A percentile compares a stretch with the other conserved stretches of the same genome.
These are phyloP conservation scores for Corythaixoides concolor DNA, from an alignment of 2,113 vertebrate genomes.

Conservation along the genomic window DNA sequence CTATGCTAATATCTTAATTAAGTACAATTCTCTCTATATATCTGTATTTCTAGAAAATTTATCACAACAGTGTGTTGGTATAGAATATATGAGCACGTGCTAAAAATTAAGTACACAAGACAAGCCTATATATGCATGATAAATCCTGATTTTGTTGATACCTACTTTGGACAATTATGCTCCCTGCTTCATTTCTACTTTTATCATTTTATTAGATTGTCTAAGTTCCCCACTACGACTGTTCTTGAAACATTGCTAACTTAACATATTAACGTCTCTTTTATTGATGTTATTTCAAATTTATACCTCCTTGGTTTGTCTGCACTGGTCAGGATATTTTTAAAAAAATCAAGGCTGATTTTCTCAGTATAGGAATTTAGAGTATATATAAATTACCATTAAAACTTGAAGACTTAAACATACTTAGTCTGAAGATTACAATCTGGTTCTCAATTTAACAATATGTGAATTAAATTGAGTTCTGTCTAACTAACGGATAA, in stretches of 20 bases:
- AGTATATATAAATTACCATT: neutral
- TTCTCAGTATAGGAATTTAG: neutral
- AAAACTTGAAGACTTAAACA: neutral
- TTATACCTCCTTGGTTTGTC: neutral
- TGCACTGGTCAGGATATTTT: neutral
- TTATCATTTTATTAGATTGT: neutral
- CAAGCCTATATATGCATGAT: neutral
- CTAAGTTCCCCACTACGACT: neutral
- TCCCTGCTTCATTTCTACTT: neutral
- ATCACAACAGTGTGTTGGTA: neutral
- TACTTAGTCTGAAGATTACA: neutral
- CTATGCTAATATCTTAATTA: neutral
- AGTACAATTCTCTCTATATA: neutral
- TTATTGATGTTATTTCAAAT: neutral
- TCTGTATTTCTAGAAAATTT: neutral
- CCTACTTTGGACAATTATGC: neutral
- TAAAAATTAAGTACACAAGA: neutral
- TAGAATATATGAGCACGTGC: neutral
- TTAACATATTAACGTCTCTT: neutral
- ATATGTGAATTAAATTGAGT: neutral
- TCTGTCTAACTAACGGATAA: neutral
- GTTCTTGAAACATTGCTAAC: neutral
- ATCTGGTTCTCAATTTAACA: neutral
- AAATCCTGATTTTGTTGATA: neutral
- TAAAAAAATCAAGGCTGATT: neutral